Percentiles rank a stretch among this genome's conserved stretches.
phyloP scores from a whole-genome alignment of 1,140 invertebrate genomes.

The Yoshiicerus persimilis region DNA sequence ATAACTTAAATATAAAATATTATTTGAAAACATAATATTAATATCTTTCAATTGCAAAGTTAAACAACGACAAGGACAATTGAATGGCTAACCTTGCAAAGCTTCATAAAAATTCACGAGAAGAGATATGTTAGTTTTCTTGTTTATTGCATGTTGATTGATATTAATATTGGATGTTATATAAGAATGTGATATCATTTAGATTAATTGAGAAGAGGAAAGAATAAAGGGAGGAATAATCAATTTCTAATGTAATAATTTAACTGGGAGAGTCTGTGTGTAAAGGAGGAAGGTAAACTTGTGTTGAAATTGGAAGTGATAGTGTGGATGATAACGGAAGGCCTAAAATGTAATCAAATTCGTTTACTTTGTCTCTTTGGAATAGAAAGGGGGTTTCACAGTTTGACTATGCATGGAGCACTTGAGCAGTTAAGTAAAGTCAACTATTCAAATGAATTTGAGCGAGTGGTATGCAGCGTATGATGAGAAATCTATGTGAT shows the following conservation, averaged over 20 bases:
- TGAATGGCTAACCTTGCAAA: no score
- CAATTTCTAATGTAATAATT: background rate
- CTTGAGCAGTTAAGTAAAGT: background rate
- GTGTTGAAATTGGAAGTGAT: background rate
- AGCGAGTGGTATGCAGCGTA: background rate
- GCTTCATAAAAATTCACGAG: no score
- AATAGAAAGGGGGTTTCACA: background rate
- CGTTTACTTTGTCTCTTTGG: background rate
- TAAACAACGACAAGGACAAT: no score
- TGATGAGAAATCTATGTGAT: constrained; percentile 15
- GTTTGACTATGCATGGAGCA: background rate
- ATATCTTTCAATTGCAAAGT: no score
- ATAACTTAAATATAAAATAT: no score
- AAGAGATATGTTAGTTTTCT: no score
- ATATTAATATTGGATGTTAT: background rate
- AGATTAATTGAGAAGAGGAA: background rate
- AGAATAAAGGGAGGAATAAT: background rate
- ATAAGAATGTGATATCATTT: background rate
- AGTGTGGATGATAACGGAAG: background rate
- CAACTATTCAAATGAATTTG: constrained; percentile 9
- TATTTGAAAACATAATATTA: no score
- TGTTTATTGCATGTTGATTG: no score
- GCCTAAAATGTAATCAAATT: constrained; percentile 12
- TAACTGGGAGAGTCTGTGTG: background rate
- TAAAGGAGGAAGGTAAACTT: background rate